phyloP scores from a whole-genome alignment of 2,113 vertebrate genomes.

The Urocynchramus pylzowi region DNA sequence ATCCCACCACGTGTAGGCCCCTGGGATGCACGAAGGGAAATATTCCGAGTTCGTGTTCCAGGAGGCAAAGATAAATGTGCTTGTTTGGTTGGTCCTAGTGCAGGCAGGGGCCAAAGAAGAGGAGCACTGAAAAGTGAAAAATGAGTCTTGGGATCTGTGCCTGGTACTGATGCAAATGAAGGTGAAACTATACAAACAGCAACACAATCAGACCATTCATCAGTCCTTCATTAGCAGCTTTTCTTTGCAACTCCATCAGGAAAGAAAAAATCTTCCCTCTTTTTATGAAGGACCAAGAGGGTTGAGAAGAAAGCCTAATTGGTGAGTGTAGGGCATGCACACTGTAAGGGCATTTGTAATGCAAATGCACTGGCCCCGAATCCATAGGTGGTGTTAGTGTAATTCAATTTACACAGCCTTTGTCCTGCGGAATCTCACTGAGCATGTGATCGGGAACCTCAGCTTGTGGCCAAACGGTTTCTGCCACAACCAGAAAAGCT shows the following conservation, averaged over 20 bases:
- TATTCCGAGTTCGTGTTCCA: not conserved
- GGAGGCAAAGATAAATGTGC: constrained; percentile 49
- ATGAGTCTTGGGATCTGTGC: constrained; percentile 68
- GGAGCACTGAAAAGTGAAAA: constrained; percentile 54
- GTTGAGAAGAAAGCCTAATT: constrained; percentile 65
- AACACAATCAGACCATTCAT: constrained; percentile 77
- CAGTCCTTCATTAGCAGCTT: constrained; percentile 73
- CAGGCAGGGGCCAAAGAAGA: constrained; percentile 37
- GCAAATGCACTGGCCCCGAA: constrained; percentile 36
- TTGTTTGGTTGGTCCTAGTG: not conserved
- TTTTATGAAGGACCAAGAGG: constrained; percentile 34
- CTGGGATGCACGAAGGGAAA: not conserved
- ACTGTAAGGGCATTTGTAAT: constrained; percentile 28
- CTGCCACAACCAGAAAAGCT: not conserved
- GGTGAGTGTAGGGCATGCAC: constrained; percentile 21
- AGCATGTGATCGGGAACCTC: not conserved
- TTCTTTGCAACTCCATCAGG: constrained; percentile 37
- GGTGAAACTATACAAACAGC: constrained; percentile 76
- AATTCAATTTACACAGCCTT: constrained; percentile 6
- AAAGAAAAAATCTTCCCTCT: constrained; percentile 55
- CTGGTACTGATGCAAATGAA: constrained; percentile 82
- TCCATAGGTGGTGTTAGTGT: constrained; percentile 1
- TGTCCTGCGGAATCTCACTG: not conserved
- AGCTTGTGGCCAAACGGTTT: not conserved
- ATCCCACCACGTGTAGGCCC: not conserved